These are phyloP conservation scores for Drosophila monieri DNA, from an alignment of 2,888 invertebrate species.

Conservation along the genomic window DNA sequence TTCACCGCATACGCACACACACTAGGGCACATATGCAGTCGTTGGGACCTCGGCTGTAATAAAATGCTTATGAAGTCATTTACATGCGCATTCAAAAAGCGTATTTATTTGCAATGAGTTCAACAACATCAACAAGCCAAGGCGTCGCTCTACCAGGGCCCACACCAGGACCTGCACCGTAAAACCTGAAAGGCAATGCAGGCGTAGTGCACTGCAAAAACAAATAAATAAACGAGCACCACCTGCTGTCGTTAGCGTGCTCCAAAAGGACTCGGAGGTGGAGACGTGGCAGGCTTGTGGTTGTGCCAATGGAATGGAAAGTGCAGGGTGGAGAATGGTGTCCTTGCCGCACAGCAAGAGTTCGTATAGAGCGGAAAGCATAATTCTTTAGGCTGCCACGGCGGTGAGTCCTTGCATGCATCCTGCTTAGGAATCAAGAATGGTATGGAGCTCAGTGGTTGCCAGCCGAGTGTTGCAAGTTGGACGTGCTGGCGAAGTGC, in stretches of 20 bases:
- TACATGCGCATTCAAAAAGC: constrained; percentile 79
- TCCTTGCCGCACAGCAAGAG: constrained; percentile 14
- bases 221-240: constrained; percentile 75
- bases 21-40: not conserved
- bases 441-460: not conserved
- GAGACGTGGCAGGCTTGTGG: constrained; percentile 11
- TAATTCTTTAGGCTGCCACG: constrained; percentile 56
- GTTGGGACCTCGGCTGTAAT: constrained; percentile 63
- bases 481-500: constrained; percentile 40
- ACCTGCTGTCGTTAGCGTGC: constrained; percentile 74
- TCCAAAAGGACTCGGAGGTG: constrained; percentile 7
- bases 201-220: constrained; percentile 56
- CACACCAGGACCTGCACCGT: not conserved
- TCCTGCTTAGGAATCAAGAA: constrained; percentile 22
- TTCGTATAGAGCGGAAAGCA: constrained; percentile 52
- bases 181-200: constrained; percentile 30
- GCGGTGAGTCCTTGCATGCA: constrained; percentile 32
- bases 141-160: constrained; percentile 3
- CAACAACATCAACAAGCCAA: constrained; percentile 75
- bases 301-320: not conserved
- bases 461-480: constrained; percentile 4
- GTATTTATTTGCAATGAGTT: constrained; percentile 80
- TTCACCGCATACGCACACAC: constrained; percentile 23
- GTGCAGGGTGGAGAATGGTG: constrained; percentile 1
- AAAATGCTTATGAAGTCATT: constrained; percentile 81